phyloP scores from a whole-genome alignment of 2,113 vertebrate species.

The Pterocles orientalis region DNA sequence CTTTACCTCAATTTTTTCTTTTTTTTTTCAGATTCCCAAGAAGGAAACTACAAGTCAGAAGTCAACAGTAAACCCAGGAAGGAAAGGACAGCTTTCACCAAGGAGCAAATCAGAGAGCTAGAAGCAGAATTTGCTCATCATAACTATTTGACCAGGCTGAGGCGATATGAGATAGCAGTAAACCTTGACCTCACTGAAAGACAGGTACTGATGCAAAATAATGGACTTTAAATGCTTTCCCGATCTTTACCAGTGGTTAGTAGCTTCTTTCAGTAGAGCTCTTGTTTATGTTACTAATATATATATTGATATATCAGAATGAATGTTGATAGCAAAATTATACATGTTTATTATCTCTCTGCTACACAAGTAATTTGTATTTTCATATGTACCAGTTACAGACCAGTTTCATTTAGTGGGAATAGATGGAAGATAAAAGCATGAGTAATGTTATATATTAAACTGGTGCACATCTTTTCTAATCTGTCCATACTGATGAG shows the following conservation, averaged over 20 bases:
- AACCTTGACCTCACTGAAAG: conserved; percentile 98
- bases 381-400: neutral
- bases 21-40: conserved; percentile 89
- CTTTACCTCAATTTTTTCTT: neutral
- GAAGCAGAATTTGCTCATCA: conserved; percentile 99
- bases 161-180: conserved; percentile 97
- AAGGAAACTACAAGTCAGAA: conserved; percentile 96
- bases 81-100: conserved; percentile 98
- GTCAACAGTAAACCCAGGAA: conserved; percentile 97
- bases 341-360: neutral
- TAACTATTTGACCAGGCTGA: conserved; percentile 97
- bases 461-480: neutral
- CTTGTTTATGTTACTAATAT: neutral
- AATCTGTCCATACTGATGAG: neutral
- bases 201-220: conserved; percentile 83
- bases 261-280: neutral
- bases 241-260: neutral
- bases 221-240: neutral
- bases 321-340: neutral
- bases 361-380: neutral
- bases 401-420: neutral
- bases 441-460: neutral
- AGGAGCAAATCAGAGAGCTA: conserved; percentile 97
- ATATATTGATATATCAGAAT: neutral
- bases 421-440: neutral